Percentiles rank a stretch among this genome's conserved stretches.
Evolutionary conservation across 2,888 invertebrate genomes (phyloP).

Genomic region (Chrysolina americana): DNA sequence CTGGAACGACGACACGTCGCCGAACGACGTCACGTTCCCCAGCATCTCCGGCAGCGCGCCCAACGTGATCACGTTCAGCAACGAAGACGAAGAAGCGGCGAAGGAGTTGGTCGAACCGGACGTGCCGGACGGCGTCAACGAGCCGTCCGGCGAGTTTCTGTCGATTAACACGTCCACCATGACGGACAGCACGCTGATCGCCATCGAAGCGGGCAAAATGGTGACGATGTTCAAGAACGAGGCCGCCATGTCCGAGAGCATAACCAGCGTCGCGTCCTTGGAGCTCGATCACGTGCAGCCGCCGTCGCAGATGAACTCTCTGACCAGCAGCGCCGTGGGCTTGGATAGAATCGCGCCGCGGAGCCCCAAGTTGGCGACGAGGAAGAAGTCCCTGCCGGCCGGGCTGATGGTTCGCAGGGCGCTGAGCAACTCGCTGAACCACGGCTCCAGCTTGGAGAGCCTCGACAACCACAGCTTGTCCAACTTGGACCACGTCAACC

Average conservation of each 20-base stretch:
- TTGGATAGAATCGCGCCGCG: constrained; percentile 52
- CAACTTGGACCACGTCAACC: constrained; percentile 86
- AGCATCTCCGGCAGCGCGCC: constrained; percentile 85
- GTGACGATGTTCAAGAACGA: constrained; percentile 73
- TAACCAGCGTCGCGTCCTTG: constrained; percentile 74
- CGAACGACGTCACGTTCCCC: constrained; percentile 86
- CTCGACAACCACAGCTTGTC: constrained; percentile 75
- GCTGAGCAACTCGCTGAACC: constrained; percentile 71
- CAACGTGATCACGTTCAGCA: constrained; percentile 78
- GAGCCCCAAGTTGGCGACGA: constrained; percentile 61
- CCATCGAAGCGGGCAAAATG: constrained; percentile 82
- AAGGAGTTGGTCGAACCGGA: constrained; percentile 30
- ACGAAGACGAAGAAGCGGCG: constrained; percentile 73
- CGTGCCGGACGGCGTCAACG: constrained; percentile 51
- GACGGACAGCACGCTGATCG: constrained; percentile 81
- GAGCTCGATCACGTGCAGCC: constrained; percentile 84
- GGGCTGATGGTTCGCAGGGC: constrained; percentile 82
- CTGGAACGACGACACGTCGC: constrained; percentile 86
- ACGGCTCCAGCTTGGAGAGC: constrained; percentile 75
- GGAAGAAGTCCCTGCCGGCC: constrained; percentile 80
- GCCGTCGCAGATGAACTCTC: constrained; percentile 83
- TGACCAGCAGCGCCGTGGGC: constrained; percentile 68
- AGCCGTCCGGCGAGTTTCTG: constrained; percentile 66
- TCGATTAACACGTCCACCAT: constrained; percentile 76
- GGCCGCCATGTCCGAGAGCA: constrained; percentile 74